A percentile compares a stretch with the other conserved stretches of the same genome.
These are phyloP conservation scores for Calephelis nemesis DNA, from an alignment of 1,140 invertebrate genomes.

Conservation along the genomic window DNA sequence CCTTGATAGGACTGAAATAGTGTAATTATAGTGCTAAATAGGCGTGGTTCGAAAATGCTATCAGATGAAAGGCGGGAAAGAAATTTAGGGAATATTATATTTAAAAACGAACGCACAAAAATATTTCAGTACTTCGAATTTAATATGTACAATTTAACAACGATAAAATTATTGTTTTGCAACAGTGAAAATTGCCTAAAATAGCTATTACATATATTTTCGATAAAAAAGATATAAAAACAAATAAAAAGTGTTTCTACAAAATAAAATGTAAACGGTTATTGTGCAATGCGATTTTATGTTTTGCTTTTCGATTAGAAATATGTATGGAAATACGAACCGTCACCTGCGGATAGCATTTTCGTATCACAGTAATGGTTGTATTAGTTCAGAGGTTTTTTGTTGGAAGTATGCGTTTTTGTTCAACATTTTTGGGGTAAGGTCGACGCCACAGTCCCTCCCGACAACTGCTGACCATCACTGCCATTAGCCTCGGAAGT, in stretches of 20 bases:
- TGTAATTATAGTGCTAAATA: neutral
- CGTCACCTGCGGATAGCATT: conserved; percentile 12
- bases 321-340: neutral
- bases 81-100: neutral
- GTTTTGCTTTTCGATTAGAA: no score
- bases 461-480: conserved; percentile 68
- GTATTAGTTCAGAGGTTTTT: conserved; percentile 37
- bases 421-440: conserved; percentile 53
- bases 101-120: neutral
- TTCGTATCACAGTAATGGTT: conserved; percentile 18
- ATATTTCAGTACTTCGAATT: neutral
- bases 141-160: no score
- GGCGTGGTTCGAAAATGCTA: neutral
- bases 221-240: no score
- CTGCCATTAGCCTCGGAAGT: conserved; percentile 66
- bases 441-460: conserved; percentile 61
- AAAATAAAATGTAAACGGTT: no score
- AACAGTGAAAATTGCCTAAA: no score
- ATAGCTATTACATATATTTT: no score
- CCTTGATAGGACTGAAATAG: neutral
- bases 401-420: conserved; percentile 36
- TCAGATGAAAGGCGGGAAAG: neutral
- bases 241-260: no score
- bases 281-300: no score
- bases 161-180: no score